A percentile compares a stretch with the other conserved stretches of the same genome.
Conservation (phyloP, 2,888 invertebrate species). For the Lasius platythorax region DNA sequence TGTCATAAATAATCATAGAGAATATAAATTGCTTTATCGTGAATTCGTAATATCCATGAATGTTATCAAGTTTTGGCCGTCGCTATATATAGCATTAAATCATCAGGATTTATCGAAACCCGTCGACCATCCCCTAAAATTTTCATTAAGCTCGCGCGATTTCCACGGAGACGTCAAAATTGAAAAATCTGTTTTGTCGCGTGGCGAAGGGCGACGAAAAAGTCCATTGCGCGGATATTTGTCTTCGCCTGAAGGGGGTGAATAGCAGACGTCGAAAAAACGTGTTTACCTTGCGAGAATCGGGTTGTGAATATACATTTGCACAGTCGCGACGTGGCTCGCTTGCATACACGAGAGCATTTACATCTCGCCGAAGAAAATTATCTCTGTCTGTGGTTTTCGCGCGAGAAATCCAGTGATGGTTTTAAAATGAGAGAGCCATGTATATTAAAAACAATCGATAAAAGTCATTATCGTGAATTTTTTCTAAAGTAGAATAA, state of each 20-base stretch:
- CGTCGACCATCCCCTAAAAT: not conserved
- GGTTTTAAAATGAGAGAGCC: not conserved
- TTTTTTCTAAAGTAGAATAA: constrained; percentile 2
- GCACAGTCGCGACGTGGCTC: constrained; percentile 55
- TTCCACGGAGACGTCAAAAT: constrained; percentile 51
- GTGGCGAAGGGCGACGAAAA: constrained; percentile 23
- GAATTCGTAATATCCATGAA: not conserved
- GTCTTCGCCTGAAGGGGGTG: constrained; percentile 31
- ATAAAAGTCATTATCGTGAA: not conserved
- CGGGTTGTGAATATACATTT: constrained; percentile 55
- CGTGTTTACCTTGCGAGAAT: constrained; percentile 54
- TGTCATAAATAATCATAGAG: not conserved
- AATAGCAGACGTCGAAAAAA: constrained; percentile 44
- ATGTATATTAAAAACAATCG: constrained; percentile 2
- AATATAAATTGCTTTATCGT: not conserved
- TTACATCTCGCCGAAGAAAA: not conserved
- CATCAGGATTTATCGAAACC: constrained; percentile 33
- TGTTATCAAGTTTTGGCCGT: not conserved
- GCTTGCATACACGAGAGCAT: constrained; percentile 28
- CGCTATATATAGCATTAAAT: not conserved
- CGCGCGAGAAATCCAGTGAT: not conserved
- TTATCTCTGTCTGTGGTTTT: not conserved
- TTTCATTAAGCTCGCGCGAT: constrained; percentile 30
- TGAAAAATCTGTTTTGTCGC: constrained; percentile 62
- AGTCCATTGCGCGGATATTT: constrained; percentile 49